Conservation (phyloP, 1,140 invertebrate species). For the Doryteuthis pealeii region DNA sequence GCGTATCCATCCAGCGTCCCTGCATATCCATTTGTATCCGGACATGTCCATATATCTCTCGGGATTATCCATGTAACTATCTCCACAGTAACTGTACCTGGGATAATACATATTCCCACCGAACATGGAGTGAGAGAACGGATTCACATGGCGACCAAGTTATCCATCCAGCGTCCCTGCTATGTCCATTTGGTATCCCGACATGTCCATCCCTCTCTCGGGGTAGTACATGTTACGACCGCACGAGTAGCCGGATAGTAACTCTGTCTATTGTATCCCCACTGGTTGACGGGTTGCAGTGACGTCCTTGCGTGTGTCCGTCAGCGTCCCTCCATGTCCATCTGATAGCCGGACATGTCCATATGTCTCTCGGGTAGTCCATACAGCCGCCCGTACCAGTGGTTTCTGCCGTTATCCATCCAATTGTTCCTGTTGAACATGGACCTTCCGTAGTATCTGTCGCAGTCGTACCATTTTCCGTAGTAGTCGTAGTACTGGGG, state of each 20-base stretch:
- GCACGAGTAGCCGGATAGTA: neutral
- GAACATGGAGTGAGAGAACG: neutral
- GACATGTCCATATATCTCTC: neutral
- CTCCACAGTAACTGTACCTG: neutral
- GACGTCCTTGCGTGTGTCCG: neutral
- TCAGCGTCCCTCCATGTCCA: slow-evolving; percentile 5
- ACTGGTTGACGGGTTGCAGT: neutral
- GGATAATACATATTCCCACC: neutral
- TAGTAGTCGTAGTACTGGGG: no score
- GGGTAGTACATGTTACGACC: neutral
- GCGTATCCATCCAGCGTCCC: neutral
- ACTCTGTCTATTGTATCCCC: neutral
- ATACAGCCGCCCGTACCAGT: neutral
- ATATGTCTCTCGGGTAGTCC: neutral
- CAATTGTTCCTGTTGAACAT: neutral
- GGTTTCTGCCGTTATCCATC: neutral
- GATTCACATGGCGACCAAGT: neutral
- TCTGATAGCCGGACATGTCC: neutral
- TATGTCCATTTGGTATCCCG: neutral
- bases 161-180: neutral
- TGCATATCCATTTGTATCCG: neutral
- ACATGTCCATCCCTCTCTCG: neutral
- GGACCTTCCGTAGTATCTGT: no score
- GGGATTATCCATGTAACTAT: neutral
- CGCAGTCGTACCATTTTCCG: no score